phyloP scores from a whole-genome alignment of 2,113 vertebrate species.

The Psittacara wagleri region DNA sequence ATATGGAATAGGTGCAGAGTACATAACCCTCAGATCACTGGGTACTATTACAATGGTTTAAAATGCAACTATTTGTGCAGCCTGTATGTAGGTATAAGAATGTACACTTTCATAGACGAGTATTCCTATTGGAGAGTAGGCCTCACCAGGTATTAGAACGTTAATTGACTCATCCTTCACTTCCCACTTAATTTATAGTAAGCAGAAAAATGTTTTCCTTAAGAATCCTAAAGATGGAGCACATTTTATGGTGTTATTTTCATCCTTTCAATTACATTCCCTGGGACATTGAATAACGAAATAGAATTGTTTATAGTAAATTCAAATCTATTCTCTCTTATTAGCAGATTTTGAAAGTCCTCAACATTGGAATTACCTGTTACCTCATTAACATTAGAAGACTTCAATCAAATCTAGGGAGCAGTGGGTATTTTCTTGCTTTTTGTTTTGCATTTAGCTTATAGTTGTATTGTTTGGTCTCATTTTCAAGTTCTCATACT shows the following conservation, averaged over 20 bases:
- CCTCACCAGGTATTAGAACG: not conserved
- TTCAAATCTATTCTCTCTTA: not conserved
- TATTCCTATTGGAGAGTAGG: not conserved
- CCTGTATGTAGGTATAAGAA: not conserved
- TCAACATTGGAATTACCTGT: not conserved
- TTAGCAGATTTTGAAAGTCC: not conserved
- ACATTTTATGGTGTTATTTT: not conserved
- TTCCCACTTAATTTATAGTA: not conserved
- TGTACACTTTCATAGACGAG: not conserved
- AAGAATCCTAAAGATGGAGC: not conserved
- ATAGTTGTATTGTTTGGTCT: not conserved
- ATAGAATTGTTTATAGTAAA: not conserved
- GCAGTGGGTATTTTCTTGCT: not conserved
- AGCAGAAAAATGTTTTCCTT: not conserved
- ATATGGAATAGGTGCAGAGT: not conserved
- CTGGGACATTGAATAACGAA: not conserved
- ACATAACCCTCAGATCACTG: not conserved
- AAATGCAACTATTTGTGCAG: not conserved
- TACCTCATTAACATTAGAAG: not conserved
- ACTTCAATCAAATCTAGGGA: not conserved
- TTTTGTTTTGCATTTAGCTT: not conserved
- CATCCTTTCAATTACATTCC: not conserved
- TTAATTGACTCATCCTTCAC: not conserved
- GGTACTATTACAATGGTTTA: not conserved
- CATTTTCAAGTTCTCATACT: not conserved